Evolutionary conservation across 2,888 invertebrate species (phyloP).

Genomic region (Pyralis farinalis): DNA sequence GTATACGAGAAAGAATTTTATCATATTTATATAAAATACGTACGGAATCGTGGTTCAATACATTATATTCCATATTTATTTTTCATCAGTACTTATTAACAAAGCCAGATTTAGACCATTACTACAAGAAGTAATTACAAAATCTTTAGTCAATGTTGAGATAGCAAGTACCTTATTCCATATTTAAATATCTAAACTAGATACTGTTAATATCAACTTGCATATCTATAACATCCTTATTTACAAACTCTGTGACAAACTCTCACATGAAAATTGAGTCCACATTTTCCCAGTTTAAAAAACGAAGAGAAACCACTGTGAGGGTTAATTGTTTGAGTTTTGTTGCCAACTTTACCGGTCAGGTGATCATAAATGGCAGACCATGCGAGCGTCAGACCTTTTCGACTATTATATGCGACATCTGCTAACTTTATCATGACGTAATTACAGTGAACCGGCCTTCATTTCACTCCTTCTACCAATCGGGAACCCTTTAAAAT

Average conservation of each 20-base stretch:
- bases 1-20: too few species aligned
- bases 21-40: too few species aligned
- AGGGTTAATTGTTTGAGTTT: constrained; percentile 65
- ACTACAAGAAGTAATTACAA: too few species aligned
- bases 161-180: too few species aligned
- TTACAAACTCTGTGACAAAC: not conserved
- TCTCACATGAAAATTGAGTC: constrained; percentile 11
- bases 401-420: constrained; percentile 27
- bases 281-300: constrained; percentile 10
- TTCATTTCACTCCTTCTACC: constrained; percentile 13
- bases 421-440: constrained; percentile 30
- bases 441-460: constrained; percentile 38
- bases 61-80: too few species aligned
- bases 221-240: too few species aligned
- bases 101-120: too few species aligned
- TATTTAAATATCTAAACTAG: too few species aligned
- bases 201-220: too few species aligned
- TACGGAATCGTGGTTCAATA: too few species aligned
- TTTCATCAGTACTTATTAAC: too few species aligned
- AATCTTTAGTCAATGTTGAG: too few species aligned
- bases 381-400: constrained; percentile 26
- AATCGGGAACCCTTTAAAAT: constrained; percentile 35
- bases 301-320: constrained; percentile 23
- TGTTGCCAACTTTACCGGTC: constrained; percentile 48
- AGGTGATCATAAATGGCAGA: constrained; percentile 50